Conservation (phyloP, 2,113 vertebrate species). For the Danionella cerebrum region DNA sequence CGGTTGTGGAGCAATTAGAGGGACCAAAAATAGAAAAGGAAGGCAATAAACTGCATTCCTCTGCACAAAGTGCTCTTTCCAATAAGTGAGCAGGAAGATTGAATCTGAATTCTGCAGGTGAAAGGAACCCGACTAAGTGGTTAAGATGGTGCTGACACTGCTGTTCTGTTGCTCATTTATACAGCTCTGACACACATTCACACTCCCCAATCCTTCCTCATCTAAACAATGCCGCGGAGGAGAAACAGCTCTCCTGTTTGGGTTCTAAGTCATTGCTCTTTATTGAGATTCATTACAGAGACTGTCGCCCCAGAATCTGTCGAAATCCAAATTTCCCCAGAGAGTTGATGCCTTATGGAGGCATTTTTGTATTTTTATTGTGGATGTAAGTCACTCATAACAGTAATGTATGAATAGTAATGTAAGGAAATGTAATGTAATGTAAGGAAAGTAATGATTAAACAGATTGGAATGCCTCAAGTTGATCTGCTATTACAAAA, state of each 20-base stretch:
- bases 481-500: too few relatives aligned
- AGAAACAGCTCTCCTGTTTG: constrained; percentile 3
- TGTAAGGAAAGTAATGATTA: too few relatives aligned
- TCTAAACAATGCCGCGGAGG: background rate
- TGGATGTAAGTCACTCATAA: too few relatives aligned
- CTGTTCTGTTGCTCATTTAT: background rate
- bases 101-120: constrained; percentile 16
- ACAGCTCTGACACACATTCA: background rate
- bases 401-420: too few relatives aligned
- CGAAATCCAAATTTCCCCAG: background rate
- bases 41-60: background rate
- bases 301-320: background rate
- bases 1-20: background rate
- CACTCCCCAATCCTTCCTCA: background rate
- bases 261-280: constrained; percentile 12
- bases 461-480: too few relatives aligned
- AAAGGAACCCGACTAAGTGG: background rate
- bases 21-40: background rate
- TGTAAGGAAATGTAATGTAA: too few relatives aligned
- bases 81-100: background rate
- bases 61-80: background rate
- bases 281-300: constrained; percentile 21
- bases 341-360: background rate
- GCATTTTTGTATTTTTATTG: background rate
- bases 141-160: constrained; percentile 19